Base-by-base conservation (phyloP, 2,888 invertebrate species). In the Thymelicus sylvestris region DNA sequence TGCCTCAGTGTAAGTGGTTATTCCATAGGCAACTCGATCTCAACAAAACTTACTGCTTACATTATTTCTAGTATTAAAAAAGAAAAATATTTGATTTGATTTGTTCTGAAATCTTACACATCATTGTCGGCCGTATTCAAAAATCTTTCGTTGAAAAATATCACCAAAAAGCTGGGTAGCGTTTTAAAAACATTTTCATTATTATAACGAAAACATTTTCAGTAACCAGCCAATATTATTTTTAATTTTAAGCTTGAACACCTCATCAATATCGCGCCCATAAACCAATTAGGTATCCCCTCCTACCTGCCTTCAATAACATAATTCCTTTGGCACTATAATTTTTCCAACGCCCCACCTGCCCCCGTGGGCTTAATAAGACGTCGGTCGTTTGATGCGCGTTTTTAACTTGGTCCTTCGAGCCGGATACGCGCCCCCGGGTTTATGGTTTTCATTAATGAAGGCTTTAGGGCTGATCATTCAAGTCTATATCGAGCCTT, bases 401-500 rank as follows among this genome's bases (percentile, higher is more conserved):
- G 80, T 87, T 89, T 89, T 88, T 85, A 70, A 84, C 80, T 77
- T 81, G 82, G 83, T 83, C 81, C 81, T 86, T 81, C 81, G 82
- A 80, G 83, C 86, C 86, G 87, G 86, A 87, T 84, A 78, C 81
- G 77, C 82, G 82, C 86, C 86, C 87, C 86, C 79, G 78, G 78
- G 76, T 90, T 89, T 87, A 89, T 86, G 90, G 88, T 87, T 88
- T 89, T 87, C 90, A 90, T 92, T 92, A 92, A 91, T 90, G 91
- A 91, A 89, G 89, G 90, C 92, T 86, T 81, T 85, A 80, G 87
- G 91, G 88, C 90, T 86, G 91, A 91, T 91, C 90, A 86, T 87
- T 88, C 86, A 84, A 85, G 83, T 82, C 86, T 80, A 79, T 85
- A 83, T 82, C 82, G 82, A 81, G 81, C 82, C 83, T 83, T 83